Conservation (phyloP, 2,797 vertebrate species). For the Morelia viridis region DNA sequence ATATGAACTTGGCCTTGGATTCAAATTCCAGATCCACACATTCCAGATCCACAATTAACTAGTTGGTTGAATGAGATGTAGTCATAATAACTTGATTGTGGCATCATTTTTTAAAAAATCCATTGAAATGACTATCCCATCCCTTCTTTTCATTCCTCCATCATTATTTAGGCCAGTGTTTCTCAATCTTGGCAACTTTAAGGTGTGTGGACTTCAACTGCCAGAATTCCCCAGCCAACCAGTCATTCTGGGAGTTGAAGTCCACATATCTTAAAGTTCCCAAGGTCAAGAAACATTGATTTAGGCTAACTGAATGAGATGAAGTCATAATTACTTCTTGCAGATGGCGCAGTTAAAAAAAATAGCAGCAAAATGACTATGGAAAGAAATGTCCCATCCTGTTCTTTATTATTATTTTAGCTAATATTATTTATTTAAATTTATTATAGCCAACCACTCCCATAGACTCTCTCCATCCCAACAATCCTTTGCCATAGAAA, state of each 20-base stretch:
- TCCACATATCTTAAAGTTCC: too few species aligned
- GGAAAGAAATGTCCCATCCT: neutral
- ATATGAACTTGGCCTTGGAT: neutral
- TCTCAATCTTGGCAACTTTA: too few species aligned
- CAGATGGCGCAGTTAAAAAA: neutral
- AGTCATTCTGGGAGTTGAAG: too few species aligned
- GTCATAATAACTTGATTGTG: neutral
- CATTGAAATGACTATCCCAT: neutral
- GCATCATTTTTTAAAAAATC: neutral
- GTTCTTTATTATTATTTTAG: neutral
- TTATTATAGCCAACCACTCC: neutral
- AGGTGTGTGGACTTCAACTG: too few species aligned
- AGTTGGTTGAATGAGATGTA: neutral
- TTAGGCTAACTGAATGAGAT: neutral
- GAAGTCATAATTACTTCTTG: neutral
- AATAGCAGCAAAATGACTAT: neutral
- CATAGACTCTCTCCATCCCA: constrained; percentile 24
- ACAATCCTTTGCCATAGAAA: constrained; percentile 35
- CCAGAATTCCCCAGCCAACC: too few species aligned
- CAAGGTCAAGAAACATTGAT: neutral
- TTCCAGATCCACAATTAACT: neutral
- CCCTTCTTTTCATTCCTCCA: neutral
- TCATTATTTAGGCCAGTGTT: neutral
- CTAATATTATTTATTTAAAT: neutral
- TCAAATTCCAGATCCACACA: neutral